Conservation (phyloP, 2,113 vertebrate species). For the Larimichthys polyactis region DNA sequence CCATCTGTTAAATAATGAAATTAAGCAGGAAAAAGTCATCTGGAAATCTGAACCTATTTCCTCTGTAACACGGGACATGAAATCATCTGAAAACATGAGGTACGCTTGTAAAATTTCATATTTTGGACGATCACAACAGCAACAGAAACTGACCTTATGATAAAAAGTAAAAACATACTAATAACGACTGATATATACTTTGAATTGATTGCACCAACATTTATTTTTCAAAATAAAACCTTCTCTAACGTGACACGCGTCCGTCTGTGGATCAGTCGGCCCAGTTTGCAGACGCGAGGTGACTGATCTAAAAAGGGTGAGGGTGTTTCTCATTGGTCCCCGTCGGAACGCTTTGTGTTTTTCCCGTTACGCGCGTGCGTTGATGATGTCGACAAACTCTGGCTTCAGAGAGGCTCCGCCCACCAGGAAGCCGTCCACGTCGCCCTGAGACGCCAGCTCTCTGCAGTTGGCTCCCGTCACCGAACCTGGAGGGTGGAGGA, state of each 20-base stretch:
- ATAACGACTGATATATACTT: too few relatives aligned
- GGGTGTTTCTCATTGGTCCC: neutral
- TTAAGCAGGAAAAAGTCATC: too few relatives aligned
- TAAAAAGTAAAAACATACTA: neutral
- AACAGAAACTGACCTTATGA: neutral
- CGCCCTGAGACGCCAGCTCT: slow-evolving; percentile 89
- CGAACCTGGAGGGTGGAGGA: slow-evolving; percentile 82
- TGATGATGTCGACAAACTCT: slow-evolving; percentile 94
- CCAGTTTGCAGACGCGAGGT: neutral
- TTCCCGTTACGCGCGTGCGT: slow-evolving; percentile 80
- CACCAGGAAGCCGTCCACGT: slow-evolving; percentile 95
- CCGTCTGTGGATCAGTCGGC: slow-evolving; percentile 1
- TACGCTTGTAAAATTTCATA: neutral
- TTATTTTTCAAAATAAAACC: neutral
- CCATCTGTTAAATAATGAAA: too few relatives aligned
- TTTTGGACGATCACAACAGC: neutral
- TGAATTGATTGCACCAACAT: neutral
- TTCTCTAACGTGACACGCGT: too few relatives aligned
- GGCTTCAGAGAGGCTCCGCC: slow-evolving; percentile 95
- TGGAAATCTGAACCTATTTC: neutral
- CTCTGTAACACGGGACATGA: neutral
- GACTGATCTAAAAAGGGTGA: slow-evolving; percentile 3
- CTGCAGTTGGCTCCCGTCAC: slow-evolving; percentile 92
- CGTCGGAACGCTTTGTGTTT: too few relatives aligned
- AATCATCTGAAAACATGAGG: neutral